These are phyloP conservation scores for Cryptocheilus praepositus DNA, from an alignment of 2,888 invertebrate genomes.

Conservation along the genomic window DNA sequence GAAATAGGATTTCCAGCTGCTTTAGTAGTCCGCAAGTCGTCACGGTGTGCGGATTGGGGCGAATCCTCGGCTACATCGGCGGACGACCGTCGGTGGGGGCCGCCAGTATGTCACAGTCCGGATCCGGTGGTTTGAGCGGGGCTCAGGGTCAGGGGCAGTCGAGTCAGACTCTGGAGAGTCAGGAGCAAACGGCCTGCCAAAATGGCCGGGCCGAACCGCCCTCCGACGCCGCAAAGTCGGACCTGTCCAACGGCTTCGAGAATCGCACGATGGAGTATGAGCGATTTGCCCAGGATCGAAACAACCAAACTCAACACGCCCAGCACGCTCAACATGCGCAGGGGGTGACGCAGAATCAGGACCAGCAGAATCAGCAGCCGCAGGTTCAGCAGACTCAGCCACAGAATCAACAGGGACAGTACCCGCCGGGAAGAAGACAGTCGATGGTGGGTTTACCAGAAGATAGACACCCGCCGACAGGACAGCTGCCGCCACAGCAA, in stretches of 20 bases:
- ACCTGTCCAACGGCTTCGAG: constrained; percentile 69
- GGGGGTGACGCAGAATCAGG: constrained; percentile 27
- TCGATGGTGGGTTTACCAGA: constrained; percentile 59
- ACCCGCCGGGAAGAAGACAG: constrained; percentile 56
- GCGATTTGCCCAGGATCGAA: constrained; percentile 52
- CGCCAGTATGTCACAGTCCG: constrained; percentile 70
- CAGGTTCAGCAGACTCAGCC: constrained; percentile 29
- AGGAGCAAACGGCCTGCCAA: constrained; percentile 55
- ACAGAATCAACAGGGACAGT: constrained; percentile 34
- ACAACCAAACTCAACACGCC: constrained; percentile 36
- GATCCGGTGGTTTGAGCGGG: constrained; percentile 60
- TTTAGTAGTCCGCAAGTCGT: constrained; percentile 60
- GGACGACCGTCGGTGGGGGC: constrained; percentile 73
- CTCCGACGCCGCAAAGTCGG: constrained; percentile 52
- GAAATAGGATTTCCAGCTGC: constrained; percentile 22
- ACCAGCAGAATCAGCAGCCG: constrained; percentile 16
- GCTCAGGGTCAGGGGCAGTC: constrained; percentile 55
- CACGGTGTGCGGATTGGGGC: constrained; percentile 73
- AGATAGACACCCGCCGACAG: constrained; percentile 62
- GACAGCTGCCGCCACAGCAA: constrained; percentile 61
- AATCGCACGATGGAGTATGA: constrained; percentile 65
- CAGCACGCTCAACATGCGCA: constrained; percentile 43
- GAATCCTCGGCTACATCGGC: constrained; percentile 74
- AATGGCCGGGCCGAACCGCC: constrained; percentile 61
- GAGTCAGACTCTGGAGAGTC: constrained; percentile 56